Evolutionary conservation across 2,888 invertebrate species (phyloP).

Genomic region (Drosophila lacicola): DNA sequence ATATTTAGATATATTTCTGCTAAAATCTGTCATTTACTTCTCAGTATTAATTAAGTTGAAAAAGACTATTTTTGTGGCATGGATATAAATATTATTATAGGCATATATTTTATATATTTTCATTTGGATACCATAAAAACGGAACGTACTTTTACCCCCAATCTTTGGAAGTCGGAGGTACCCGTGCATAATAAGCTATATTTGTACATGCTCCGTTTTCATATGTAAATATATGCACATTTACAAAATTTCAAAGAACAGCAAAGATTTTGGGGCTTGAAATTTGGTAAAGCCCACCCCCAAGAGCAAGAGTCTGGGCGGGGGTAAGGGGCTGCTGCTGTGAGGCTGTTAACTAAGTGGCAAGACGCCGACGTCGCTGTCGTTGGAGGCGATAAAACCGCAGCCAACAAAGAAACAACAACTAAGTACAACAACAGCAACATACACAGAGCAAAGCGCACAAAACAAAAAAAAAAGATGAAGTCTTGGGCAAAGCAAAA

Average conservation of each 20-base stretch:
- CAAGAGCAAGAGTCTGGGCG: not conserved
- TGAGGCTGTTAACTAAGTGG: constrained; percentile 60
- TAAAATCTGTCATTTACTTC: no score
- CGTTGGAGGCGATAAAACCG: constrained; percentile 72
- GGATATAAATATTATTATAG: no score
- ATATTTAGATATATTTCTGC: no score
- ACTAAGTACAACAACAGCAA: constrained; percentile 41
- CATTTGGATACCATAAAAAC: no score
- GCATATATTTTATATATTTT: not conserved
- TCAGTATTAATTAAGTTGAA: no score
- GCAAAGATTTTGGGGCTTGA: constrained; percentile 64
- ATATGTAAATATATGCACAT: constrained; percentile 30
- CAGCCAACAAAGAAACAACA: constrained; percentile 62
- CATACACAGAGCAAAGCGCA: constrained; percentile 26
- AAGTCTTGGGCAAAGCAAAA: constrained; percentile 76
- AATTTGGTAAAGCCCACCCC: constrained; percentile 53
- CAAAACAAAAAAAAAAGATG: constrained; percentile 60
- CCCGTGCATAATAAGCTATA: constrained; percentile 13
- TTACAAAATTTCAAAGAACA: constrained; percentile 27
- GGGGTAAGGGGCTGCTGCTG: not conserved
- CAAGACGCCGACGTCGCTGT: constrained; percentile 43
- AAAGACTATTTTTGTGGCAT: no score
- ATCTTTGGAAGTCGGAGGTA: not conserved
- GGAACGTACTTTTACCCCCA: not conserved
- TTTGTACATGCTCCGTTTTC: constrained; percentile 3